Evolutionary conservation across 2,888 invertebrate genomes (phyloP), one percentile per base, ranked within the genome.

Genomic region (Uloborus plumipes): DNA sequence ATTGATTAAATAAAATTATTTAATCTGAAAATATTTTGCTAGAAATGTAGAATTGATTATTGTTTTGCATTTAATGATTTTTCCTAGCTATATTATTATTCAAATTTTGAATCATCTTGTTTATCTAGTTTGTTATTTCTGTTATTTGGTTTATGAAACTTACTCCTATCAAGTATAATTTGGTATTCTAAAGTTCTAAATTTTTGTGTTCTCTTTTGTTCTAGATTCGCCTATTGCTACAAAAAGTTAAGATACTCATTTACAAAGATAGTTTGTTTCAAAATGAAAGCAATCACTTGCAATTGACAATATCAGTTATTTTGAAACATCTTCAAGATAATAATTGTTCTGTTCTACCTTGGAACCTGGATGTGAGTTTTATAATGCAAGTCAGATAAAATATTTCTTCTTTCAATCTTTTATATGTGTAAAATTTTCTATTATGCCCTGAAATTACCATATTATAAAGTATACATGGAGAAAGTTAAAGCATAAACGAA

Each of bases 321-420:
- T 9, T 80, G 0, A 50, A 69, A 3, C 61, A 80, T 64, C 55
- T 50, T 26, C 53, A 69, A 58, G 73, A 74, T 50, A 74, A 62
- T 55, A 49, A 39, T 16, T 13, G 26, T 53, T 39, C 51, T 49
- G 15, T 6, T 64, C 53, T 18, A n/a, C 31, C 70, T 14, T 81
- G 80, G 80, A 59, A 81, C 26, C 31, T 67, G 11, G 70, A 74
- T 81, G 80, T 81, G 75, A 81, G 62, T 71, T 66, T 16, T 39
- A 39, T 39, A 39, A 39, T 39, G 7, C 2, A 31, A 31, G 31
- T 39, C 39, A 39, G 9, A 39, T 9, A 39, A 39, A 39, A n/a
- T 69, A 15, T 31, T 53, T 4, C 18, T 62, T 18, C 49, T 64
- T 59, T 51, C 53, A 16, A 58, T 47, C 11, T 62, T 76, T 69